Evolutionary conservation across 2,113 vertebrate species (phyloP), one percentile per base, ranked within the genome.

Genomic region (Pagrus major): DNA sequence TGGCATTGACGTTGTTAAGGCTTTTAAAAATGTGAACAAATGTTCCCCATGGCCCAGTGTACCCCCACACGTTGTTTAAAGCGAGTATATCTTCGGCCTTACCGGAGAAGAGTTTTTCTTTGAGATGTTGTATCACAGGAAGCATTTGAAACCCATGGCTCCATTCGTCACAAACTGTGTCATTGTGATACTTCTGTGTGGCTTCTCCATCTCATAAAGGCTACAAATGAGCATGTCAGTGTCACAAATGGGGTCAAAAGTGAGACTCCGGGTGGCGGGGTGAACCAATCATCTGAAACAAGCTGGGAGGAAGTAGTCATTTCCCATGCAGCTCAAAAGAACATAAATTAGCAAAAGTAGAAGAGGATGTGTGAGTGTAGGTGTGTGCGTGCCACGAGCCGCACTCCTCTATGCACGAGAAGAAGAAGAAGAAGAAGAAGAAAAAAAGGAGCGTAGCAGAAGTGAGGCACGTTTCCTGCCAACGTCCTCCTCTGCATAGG

Each of bases 401-500:
- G 11, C 72, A 31, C 70, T 49, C 11, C 16, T 76, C 55, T 75
- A 9, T 69, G 66, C 63, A 33, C 23, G 25, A 47, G 59, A n/a
- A n/a, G n/a, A n/a, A n/a, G n/a, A n/a, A n/a, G n/a, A 29, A 68
- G 46, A 35, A 18, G 2, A 39, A 27, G 0, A 27, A 46, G 0
- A 42, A 63, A 16, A 51, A 71, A 70, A 64, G 25, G 37, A 35
- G 56, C 16, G 20, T 39, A 52, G 69, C 76, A 72, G 75, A 86
- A 82, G 76, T 60, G 83, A 70, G 71, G 75, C 78, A 54, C 51
- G 75, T 82, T 81, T 82, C 63, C 67, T 75, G 85, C 80, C 75
- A 63, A 60, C 79, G 41, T 91, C 73, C 77, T 91, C 73, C 77
- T 80, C 71, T 78, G 88, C 88, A 88, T 80, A 73, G 72, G 84